A percentile compares a stretch with the other conserved stretches of the same genome.
phyloP scores from a whole-genome alignment of 1,140 invertebrate species.

The Manduca sexta region DNA sequence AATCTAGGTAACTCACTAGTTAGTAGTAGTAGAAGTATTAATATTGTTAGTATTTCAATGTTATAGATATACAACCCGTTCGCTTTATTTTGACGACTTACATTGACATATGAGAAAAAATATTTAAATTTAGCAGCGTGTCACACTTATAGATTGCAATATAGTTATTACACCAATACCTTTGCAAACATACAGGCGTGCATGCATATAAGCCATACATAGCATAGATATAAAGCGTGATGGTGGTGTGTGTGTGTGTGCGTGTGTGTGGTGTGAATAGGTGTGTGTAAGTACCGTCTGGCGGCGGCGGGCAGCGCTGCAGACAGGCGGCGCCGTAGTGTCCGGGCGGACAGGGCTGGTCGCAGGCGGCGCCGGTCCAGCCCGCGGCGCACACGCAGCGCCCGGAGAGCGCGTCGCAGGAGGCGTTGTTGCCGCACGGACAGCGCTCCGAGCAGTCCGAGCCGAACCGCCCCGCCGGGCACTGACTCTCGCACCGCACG shows the following conservation, averaged over 20 bases:
- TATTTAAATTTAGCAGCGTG: no score
- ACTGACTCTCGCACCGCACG: conserved; percentile 87
- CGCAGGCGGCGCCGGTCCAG: conserved; percentile 86
- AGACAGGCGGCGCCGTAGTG: conserved; percentile 88
- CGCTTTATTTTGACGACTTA: no score
- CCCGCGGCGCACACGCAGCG: conserved; percentile 89
- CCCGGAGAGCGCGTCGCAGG: conserved; percentile 88
- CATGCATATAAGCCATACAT: background rate
- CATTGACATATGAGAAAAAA: no score
- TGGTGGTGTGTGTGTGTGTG: no score
- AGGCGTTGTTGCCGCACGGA: conserved; percentile 88
- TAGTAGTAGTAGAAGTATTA: no score
- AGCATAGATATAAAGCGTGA: no score
- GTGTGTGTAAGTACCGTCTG: conserved; percentile 17
- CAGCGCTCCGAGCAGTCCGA: conserved; percentile 84
- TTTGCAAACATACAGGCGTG: no score
- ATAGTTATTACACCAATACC: no score
- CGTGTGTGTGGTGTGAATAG: background rate
- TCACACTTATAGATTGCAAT: no score
- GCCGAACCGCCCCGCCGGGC: conserved; percentile 86
- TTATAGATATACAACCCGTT: no score
- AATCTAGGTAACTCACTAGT: no score
- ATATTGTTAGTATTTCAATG: no score
- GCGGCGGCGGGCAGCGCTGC: conserved; percentile 78
- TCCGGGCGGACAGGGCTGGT: conserved; percentile 81